These are phyloP conservation scores for Danio albolineatus DNA, from an alignment of 2,797 vertebrate species.

Conservation along the genomic window DNA sequence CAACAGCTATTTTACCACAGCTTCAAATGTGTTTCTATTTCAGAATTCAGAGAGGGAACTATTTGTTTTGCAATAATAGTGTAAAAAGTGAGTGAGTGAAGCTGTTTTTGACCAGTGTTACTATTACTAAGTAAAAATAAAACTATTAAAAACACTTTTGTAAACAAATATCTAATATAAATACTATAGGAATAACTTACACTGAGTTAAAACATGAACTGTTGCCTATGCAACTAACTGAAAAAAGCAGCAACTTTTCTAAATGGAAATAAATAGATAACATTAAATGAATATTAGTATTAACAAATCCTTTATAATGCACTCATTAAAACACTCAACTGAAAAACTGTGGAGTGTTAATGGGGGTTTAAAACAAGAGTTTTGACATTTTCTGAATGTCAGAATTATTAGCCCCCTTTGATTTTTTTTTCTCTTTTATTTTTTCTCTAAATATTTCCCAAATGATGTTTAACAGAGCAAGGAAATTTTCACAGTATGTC, in stretches of 20 bases:
- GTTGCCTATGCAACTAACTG: background rate
- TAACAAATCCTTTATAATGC: too few relatives aligned
- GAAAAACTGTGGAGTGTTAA: too few relatives aligned
- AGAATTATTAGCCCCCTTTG: too few relatives aligned
- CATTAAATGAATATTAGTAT: too few relatives aligned
- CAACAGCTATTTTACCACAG: background rate
- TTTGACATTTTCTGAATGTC: too few relatives aligned
- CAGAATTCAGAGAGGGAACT: background rate
- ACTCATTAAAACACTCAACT: too few relatives aligned
- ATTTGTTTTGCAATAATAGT: slow-evolving; percentile 3
- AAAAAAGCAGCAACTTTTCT: background rate
- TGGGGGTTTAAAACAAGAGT: too few relatives aligned
- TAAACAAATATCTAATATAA: background rate
- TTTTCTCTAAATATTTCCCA: too few relatives aligned
- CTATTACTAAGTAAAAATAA: background rate
- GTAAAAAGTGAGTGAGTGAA: background rate
- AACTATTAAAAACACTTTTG: background rate
- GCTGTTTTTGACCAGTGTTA: background rate
- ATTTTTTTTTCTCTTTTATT: too few relatives aligned
- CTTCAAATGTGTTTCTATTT: background rate
- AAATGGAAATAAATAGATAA: background rate
- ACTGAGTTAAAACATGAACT: background rate
- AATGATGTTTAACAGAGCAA: too few relatives aligned
- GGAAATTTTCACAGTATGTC: too few relatives aligned
- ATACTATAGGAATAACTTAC: background rate